Conservation (phyloP, 2,888 invertebrate genomes). For the Volucella zonaria region DNA sequence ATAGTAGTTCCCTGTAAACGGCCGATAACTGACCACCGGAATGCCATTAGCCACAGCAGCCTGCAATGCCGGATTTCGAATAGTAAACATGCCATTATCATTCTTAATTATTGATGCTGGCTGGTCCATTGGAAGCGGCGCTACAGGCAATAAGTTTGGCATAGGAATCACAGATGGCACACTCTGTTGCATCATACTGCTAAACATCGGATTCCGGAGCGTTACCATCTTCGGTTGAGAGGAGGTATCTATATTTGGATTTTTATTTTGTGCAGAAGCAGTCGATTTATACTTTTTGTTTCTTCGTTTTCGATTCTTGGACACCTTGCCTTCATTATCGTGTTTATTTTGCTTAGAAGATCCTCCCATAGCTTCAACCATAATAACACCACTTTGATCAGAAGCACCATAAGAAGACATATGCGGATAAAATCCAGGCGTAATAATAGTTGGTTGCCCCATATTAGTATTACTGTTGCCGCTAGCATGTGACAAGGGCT, state of each 20-base stretch:
- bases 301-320: conserved; percentile 79
- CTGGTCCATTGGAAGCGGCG: conserved; percentile 82
- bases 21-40: conserved; percentile 79
- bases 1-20: conserved; percentile 80
- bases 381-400: conserved; percentile 80
- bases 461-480: conserved; percentile 64
- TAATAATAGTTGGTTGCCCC: conserved; percentile 76
- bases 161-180: conserved; percentile 54
- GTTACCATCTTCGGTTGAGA: conserved; percentile 87
- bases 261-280: conserved; percentile 18
- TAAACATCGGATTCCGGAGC: conserved; percentile 90
- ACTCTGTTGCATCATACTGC: conserved; percentile 57
- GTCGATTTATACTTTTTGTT: conserved; percentile 78
- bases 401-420: conserved; percentile 75
- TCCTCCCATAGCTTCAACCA: conserved; percentile 80
- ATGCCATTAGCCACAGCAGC: conserved; percentile 81
- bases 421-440: conserved; percentile 76
- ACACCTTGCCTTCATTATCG: conserved; percentile 75
- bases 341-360: conserved; percentile 75
- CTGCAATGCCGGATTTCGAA: conserved; percentile 87
- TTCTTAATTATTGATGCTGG: conserved; percentile 88
- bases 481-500: conserved; percentile 76
- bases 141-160: conserved; percentile 60
- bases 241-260: conserved; percentile 20
- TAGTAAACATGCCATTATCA: conserved; percentile 92